Evolutionary conservation across 2,888 invertebrate species (phyloP).

Genomic region (Drosophila quinaria): DNA sequence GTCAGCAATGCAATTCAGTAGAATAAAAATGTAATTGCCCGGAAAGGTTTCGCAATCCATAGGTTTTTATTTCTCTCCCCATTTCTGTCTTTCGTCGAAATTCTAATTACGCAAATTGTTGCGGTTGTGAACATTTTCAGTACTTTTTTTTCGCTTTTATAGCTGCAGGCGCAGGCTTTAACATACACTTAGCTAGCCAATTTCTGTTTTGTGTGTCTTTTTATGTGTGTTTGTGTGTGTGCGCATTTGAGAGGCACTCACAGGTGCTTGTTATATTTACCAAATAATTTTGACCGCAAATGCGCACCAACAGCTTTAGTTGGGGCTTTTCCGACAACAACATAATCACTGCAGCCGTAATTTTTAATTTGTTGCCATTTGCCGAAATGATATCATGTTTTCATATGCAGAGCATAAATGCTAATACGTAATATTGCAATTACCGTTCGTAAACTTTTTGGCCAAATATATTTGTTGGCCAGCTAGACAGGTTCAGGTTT

Average conservation of each 20-base stretch:
- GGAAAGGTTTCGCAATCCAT: not conserved
- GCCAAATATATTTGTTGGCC: no score
- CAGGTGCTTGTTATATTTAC: slow-evolving; percentile 46
- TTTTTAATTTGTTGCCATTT: slow-evolving; percentile 45
- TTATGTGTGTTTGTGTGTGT: slow-evolving; percentile 4
- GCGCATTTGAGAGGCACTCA: slow-evolving; percentile 30
- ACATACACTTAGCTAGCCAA: slow-evolving; percentile 38
- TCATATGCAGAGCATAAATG: slow-evolving; percentile 1
- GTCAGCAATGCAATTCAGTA: not conserved
- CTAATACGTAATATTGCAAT: slow-evolving; percentile 5
- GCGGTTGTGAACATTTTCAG: slow-evolving; percentile 31
- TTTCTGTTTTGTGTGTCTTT: slow-evolving; percentile 16
- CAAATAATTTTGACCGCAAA: slow-evolving; percentile 22
- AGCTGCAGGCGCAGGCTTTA: slow-evolving; percentile 11
- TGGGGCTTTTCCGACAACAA: slow-evolving; percentile 10
- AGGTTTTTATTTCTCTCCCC: not conserved
- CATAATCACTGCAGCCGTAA: slow-evolving; percentile 15
- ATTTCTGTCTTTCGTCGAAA: not conserved
- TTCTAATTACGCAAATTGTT: slow-evolving; percentile 43
- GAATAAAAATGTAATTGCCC: not conserved
- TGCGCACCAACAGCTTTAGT: slow-evolving; percentile 21
- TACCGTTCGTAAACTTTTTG: slow-evolving; percentile 34
- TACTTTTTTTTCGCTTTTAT: slow-evolving; percentile 19
- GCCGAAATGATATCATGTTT: slow-evolving; percentile 22
- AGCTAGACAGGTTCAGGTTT: no score